These are phyloP conservation scores for Pelobates cultripes DNA, from an alignment of 2,797 vertebrate species.

Conservation along the genomic window DNA sequence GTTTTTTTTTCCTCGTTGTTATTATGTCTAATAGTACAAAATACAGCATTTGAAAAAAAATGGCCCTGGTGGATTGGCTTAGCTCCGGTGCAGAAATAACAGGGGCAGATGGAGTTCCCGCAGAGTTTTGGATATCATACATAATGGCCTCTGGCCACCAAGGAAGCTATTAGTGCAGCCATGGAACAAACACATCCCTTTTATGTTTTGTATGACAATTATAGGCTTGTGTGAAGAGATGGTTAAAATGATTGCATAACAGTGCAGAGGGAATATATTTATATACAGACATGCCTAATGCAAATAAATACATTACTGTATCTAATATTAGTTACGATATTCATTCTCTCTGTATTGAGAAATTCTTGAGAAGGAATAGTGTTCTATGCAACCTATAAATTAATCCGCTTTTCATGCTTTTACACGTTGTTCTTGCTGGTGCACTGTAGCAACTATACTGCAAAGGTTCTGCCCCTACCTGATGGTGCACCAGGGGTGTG, in stretches of 20 bases:
- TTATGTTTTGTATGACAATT: neutral
- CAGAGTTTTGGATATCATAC: neutral
- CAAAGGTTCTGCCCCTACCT: no score
- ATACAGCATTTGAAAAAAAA: neutral
- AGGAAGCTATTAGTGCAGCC: neutral
- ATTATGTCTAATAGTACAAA: neutral
- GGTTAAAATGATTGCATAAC: neutral
- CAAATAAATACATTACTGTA: no score
- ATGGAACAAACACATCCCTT: neutral
- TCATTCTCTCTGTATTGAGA: no score
- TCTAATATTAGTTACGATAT: no score
- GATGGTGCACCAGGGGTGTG: no score
- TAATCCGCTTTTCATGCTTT: no score
- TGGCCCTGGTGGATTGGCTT: neutral
- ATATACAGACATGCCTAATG: neutral
- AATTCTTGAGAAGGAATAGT: no score
- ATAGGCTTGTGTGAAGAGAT: neutral
- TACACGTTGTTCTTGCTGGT: no score
- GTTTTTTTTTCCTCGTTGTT: neutral
- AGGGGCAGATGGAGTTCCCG: constrained; percentile 1
- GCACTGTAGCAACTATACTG: no score
- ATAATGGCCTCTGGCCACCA: neutral
- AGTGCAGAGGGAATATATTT: neutral
- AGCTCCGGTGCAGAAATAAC: neutral
- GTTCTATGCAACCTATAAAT: no score